Evolutionary conservation across 2,797 vertebrate genomes (phyloP).

Genomic region (Gadopsis bispinosus): DNA sequence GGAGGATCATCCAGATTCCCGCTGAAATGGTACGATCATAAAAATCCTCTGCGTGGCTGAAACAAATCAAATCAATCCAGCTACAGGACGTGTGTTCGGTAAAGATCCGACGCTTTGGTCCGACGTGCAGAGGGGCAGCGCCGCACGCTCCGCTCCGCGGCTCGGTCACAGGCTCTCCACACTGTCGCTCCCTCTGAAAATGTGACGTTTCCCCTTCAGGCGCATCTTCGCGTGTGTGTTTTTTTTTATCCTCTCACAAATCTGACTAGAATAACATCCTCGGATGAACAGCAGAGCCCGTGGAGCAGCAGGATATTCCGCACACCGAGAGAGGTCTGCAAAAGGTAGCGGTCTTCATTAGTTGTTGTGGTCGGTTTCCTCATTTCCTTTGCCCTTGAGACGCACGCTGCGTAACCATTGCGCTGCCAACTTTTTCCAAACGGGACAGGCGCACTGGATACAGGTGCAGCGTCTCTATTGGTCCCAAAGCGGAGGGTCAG

Average conservation of each 20-base stretch:
- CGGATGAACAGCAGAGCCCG: slow-evolving; percentile 28
- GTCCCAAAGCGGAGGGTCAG: slow-evolving; percentile 24
- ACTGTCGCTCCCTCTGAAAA: slow-evolving; percentile 68
- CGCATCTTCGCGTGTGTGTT: slow-evolving; percentile 61
- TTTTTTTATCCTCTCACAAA: slow-evolving; percentile 52
- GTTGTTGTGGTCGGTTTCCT: slow-evolving; percentile 71
- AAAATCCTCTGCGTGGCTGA: slow-evolving; percentile 53
- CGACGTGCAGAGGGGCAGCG: slow-evolving; percentile 56
- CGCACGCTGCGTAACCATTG: slow-evolving; percentile 80
- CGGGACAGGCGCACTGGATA: slow-evolving; percentile 77
- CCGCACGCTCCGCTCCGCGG: slow-evolving; percentile 61
- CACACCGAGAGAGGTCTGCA: slow-evolving; percentile 36
- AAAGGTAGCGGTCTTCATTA: slow-evolving; percentile 64
- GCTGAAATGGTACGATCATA: slow-evolving; percentile 57
- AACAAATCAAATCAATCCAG: slow-evolving; percentile 42
- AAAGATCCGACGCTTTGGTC: slow-evolving; percentile 47
- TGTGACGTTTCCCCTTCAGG: slow-evolving; percentile 70
- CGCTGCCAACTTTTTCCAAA: slow-evolving; percentile 83
- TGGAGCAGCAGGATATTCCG: slow-evolving; percentile 22
- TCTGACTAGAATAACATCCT: slow-evolving; percentile 53
- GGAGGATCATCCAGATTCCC: slow-evolving; percentile 57
- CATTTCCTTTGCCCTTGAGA: slow-evolving; percentile 85
- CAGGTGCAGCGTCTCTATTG: slow-evolving; percentile 79
- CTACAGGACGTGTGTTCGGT: slow-evolving; percentile 48
- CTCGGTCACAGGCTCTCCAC: slow-evolving; percentile 68